Evolutionary conservation across 2,113 vertebrate genomes (phyloP).

Genomic region (Mustela nigripes): DNA sequence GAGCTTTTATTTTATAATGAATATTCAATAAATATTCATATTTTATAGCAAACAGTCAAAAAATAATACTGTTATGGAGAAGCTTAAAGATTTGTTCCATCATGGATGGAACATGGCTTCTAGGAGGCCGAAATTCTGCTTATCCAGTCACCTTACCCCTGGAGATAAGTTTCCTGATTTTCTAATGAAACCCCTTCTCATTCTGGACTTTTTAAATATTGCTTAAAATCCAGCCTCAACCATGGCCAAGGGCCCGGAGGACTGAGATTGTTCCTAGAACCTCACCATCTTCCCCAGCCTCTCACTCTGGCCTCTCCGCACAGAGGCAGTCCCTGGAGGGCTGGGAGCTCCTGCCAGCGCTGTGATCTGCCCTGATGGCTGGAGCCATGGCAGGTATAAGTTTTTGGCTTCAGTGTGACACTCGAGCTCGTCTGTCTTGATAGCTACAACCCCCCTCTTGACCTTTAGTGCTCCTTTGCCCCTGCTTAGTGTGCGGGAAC

Average conservation of each 20-base stretch:
- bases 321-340: rapidly evolving
- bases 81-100: background rate
- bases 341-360: background rate
- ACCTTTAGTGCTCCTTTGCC: background rate
- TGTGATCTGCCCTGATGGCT: background rate
- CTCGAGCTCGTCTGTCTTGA: background rate
- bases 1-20: background rate
- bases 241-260: background rate
- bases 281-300: rapidly evolving
- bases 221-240: background rate
- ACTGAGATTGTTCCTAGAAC: background rate
- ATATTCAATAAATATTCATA: background rate
- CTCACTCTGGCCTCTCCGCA: background rate
- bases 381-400: background rate
- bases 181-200: background rate
- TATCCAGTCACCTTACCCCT: background rate
- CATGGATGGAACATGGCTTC: background rate
- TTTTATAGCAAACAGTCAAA: background rate
- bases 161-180: background rate
- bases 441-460: background rate
- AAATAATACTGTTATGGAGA: background rate
- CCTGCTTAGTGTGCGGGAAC: background rate
- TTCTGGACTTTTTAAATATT: background rate
- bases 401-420: background rate
- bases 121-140: background rate